phyloP scores from a whole-genome alignment of 2,888 invertebrate genomes.

The Dorcus hopei region DNA sequence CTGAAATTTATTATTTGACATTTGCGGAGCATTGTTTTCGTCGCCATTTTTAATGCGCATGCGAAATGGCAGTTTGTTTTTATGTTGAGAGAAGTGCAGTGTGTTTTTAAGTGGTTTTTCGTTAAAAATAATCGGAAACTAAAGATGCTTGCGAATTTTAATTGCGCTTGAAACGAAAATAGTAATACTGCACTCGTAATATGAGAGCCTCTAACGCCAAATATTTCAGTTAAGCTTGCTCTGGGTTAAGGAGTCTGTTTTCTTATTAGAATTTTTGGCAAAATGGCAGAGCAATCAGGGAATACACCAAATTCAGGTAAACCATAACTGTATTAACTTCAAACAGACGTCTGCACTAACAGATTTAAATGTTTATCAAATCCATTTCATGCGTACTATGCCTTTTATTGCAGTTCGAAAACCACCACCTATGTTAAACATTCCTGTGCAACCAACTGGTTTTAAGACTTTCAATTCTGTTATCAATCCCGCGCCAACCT shows the following conservation, averaged over 20 bases:
- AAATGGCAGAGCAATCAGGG: constrained; percentile 73
- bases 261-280: constrained; percentile 41
- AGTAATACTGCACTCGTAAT: constrained; percentile 8
- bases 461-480: background rate
- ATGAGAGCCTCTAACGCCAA: constrained; percentile 3
- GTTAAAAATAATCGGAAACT: background rate
- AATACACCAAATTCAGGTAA: constrained; percentile 64
- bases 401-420: constrained; percentile 10
- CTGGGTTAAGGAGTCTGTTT: constrained; percentile 13
- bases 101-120: background rate
- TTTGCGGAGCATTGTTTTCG: constrained; percentile 5
- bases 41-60: constrained; percentile 11
- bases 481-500: too few relatives aligned
- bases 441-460: constrained; percentile 1
- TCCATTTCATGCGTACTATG: background rate
- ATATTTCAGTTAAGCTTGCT: constrained; percentile 4
- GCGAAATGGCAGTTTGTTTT: background rate
- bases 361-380: background rate
- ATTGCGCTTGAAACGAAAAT: constrained; percentile 4
- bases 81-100: background rate
- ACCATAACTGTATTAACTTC: background rate
- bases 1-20: constrained; percentile 1
- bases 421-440: constrained; percentile 14
- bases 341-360: background rate
- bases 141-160: constrained; percentile 11